Evolutionary conservation across 1,140 invertebrate genomes (phyloP), one percentile per base, ranked within the genome.

Genomic region (Drosophila tristis): DNA sequence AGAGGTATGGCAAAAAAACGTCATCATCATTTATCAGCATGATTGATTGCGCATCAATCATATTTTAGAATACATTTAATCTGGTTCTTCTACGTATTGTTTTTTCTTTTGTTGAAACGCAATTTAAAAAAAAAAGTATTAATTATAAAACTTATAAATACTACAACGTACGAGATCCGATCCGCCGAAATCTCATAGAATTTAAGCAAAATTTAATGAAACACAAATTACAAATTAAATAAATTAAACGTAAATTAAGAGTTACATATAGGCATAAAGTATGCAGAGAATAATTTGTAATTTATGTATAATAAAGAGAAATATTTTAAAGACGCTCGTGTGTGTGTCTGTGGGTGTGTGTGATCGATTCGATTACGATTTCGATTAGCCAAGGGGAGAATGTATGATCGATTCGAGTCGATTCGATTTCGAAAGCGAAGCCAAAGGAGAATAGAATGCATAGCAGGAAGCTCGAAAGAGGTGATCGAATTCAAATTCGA

Each of bases 71-170:
- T 68, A 80, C 66, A 77, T 51, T 64, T 57, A 60, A 80, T 61
- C 50, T 53, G 70, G 23, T 26, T 49, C 43, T 42, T 48, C 35
- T 67, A 57, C 63, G 55, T 62, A 51, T 23, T 54, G 20, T 57
- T 51, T 49, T 51, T 54, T 29, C 31, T 23, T 31, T 44, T 80
- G 81, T 74, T 53, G 73, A 80, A 87, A 79, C 68, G 73, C 67
- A 73, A 61, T 65, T 75, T 86, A 87, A 65, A 87, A 49, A 35
- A 35, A 70, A 20, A 20, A 20, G 20, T 20, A 20, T 72, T 87
- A 87, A 73, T 55, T 89, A 80, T 89, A 89, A 89, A 89, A 89
- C 84, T 89, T 89, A 89, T 80, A 89, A 89, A 89, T 89, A 89
- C 84, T 89, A 89, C 84, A 89, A 89, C 84, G 79, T 89, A 89